A percentile compares a stretch with the other conserved stretches of the same genome.
These are phyloP conservation scores for Trilocha varians DNA, from an alignment of 2,888 invertebrate genomes.

Conservation along the genomic window DNA sequence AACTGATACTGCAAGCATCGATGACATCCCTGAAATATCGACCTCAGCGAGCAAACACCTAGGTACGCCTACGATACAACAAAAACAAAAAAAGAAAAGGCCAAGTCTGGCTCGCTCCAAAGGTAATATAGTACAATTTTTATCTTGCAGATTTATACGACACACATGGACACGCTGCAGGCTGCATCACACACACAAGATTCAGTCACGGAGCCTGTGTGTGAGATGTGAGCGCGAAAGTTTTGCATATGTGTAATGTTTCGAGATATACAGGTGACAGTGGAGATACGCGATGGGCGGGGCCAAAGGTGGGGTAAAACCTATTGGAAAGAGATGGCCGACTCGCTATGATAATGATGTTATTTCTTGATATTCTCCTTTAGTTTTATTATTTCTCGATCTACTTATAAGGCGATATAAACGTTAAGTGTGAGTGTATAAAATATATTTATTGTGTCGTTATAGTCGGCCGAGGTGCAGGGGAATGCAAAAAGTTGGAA, in stretches of 20 bases:
- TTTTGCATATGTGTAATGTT: conserved; percentile 74
- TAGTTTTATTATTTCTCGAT: conserved; percentile 72
- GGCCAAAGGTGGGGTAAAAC: conserved; percentile 63
- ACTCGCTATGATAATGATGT: conserved; percentile 72
- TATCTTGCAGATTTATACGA: conserved; percentile 69
- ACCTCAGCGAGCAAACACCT: conserved; percentile 68
- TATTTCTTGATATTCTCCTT: conserved; percentile 71
- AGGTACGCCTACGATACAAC: conserved; percentile 63
- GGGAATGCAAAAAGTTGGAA: conserved; percentile 64
- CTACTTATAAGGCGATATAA: conserved; percentile 72
- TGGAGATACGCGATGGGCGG: conserved; percentile 67
- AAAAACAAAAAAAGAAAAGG: conserved; percentile 50
- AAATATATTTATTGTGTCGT: conserved; percentile 69
- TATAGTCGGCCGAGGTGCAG: conserved; percentile 39
- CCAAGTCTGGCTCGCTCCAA: conserved; percentile 35
- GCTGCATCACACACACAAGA: conserved; percentile 18
- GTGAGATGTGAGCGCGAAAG: conserved; percentile 62
- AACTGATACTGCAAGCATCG: conserved; percentile 24
- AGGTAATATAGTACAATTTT: conserved; percentile 66
- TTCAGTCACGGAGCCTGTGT: conserved; percentile 22
- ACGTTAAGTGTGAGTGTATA: conserved; percentile 69
- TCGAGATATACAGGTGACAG: conserved; percentile 73
- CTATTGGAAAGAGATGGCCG: conserved; percentile 72
- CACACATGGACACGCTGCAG: conserved; percentile 28
- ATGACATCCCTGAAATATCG: conserved; percentile 65